A percentile compares a stretch with the other conserved stretches of the same genome.
phyloP scores from a whole-genome alignment of 92 coral and sea anemone genomes.

The Micromussa lordhowensis region DNA sequence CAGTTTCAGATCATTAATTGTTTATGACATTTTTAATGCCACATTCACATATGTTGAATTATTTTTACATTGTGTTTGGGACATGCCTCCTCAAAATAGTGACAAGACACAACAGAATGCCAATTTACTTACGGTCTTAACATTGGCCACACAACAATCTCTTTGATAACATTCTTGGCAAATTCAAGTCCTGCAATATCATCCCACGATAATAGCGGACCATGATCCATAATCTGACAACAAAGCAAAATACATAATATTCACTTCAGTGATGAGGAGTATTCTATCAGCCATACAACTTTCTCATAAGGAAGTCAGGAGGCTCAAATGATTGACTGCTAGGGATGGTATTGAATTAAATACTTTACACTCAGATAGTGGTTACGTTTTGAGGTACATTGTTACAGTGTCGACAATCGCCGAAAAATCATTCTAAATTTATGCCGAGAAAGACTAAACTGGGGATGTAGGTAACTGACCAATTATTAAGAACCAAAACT shows the following conservation, averaged over 20 bases:
- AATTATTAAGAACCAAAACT: too few species aligned
- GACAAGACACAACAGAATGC: neutral
- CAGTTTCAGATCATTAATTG: neutral
- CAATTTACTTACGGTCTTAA: conserved; percentile 89
- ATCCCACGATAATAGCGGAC: conserved; percentile 92
- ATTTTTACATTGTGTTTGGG: neutral
- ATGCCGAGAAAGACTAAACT: too few species aligned
- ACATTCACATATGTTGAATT: neutral
- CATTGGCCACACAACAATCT: conserved; percentile 99
- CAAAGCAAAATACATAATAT: neutral
- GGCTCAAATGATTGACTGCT: too few species aligned
- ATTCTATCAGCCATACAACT: too few species aligned
- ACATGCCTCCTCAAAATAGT: neutral
- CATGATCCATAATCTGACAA: conserved; percentile 95
- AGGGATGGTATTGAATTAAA: too few species aligned
- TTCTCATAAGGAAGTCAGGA: too few species aligned
- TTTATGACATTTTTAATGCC: neutral
- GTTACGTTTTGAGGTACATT: too few species aligned
- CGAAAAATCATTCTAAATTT: too few species aligned
- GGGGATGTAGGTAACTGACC: too few species aligned
- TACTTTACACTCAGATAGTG: too few species aligned
- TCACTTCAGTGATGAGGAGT: too few species aligned
- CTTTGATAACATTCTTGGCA: conserved; percentile 96
- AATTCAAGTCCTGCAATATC: conserved; percentile 98
- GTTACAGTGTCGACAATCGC: too few species aligned